Base-by-base conservation (phyloP, 2,113 vertebrate species). In the Pseudopodoces humilis region DNA sequence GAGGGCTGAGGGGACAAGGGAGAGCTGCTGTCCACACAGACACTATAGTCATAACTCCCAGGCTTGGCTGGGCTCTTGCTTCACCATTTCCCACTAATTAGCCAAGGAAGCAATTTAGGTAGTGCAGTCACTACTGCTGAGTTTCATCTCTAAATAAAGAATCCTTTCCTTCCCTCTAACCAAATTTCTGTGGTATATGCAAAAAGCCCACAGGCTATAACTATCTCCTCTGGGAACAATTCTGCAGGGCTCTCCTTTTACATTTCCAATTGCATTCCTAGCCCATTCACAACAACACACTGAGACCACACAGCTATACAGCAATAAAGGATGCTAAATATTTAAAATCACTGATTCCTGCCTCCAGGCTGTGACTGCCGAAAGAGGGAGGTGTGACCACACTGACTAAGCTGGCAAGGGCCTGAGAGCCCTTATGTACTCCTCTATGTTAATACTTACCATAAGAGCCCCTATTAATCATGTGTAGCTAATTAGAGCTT, bases 361-460 rank as follows among this genome's bases (percentile, higher is more conserved):
- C 46, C 62, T 82, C 53, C 25, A 41, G 86, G 74, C 86, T 72
- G 23, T 2, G 10, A 59, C 46, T 83, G 75, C 70, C 4, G 0
- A 49, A 76, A 50, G 41, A 84, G 49, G 77, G 69, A 91, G 41
- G 59, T 53, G 62, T 37, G 25, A 69, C 53, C 50, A 58, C 60
- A 20, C 12, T 4, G 37, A 79, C 27, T 60, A 69, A 86, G 68
- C 59, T 69, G 47, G 31, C 2, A 2, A 83, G 50, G 27, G 31
- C 24, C 30, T 0, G 0, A 46, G 27, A 75, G 28, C 41, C 27
- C 10, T 81, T 37, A 35, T 0, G 0, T 30, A 76, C 41, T 83
- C 19, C 25, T 9, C 44, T n/a, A 15, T 17, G 31, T 72, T 79
- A 47, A 46, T 37, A 47, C 9, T 47, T 39, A 74, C 52, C 22